Base-by-base conservation (phyloP, 2,888 invertebrate species). In the Hirtodrosophila cameraria region DNA sequence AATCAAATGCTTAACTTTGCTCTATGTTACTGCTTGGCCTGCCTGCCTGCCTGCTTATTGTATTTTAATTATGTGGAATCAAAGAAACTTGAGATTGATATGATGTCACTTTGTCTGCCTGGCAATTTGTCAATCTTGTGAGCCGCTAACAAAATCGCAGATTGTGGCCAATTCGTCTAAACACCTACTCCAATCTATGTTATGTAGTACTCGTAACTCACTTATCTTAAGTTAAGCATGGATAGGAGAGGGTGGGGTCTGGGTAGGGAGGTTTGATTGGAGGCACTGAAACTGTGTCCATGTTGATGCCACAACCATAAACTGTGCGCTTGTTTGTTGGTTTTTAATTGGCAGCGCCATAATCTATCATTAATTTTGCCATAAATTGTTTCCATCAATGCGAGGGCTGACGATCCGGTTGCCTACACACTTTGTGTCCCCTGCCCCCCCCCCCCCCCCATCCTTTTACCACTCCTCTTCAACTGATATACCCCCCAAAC, bases 321-420 rank as follows among this genome's bases (percentile, higher is more conserved):
- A 83, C 63, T 85, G 86, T 49, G 64, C 75, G 86, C 82, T 82
- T 82, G 82, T 82, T 82, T 82, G 82, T 82, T 82, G 83, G 86
- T 85, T 82, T 82, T 82, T 82, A 82, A 82, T 82, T 82, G 86
- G 81, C 81, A 82, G 86, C 81, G 65, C 81, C 86, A 85, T 82
- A 82, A 82, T 82, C 82, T 82, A 85, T 85, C 86, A 82, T 82
- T 82, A 85, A 85, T 82, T 82, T 82, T 83, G 75, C 82, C 80
- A 82, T 82, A 82, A 82, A 82, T 82, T 85, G 80, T 78, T 81
- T 70, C 85, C 73, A 84, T 80, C 80, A 84, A 75, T 84, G 73
- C 85, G 72, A 72, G 82, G 75, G 81, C 78, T 78, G 81, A 65
- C 75, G 79, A 78, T 80, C 82, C 80, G 80, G 75, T 73, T 81